Base-by-base conservation (phyloP, 2,888 invertebrate genomes). In the Ochlodes sylvanus region DNA sequence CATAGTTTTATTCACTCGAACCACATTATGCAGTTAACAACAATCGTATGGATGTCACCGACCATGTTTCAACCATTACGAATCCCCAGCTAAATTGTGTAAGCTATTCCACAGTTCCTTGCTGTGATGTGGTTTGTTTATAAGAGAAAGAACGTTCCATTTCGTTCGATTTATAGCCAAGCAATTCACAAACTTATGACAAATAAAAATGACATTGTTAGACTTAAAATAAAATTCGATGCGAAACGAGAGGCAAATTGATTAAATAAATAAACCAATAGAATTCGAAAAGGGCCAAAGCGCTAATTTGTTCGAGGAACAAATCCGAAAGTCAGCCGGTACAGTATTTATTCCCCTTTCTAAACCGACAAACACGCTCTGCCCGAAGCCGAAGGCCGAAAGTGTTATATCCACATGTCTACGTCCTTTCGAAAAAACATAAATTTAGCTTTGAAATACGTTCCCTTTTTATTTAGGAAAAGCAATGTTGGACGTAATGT, bases 361-460 rank as follows among this genome's bases (percentile, higher is more conserved):
- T 71, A 69, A 72, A 70, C 71, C 72, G 70, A 74, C 71, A 72
- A 75, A 71, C 70, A 70, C 63, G 73, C 71, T 68, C 72, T 70
- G 73, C 64, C 72, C 75, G 73, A 75, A 71, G 75, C 72, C 74
- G 73, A 75, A 71, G 75, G 73, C 74, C 76, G 72, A 69, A 50
- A 63, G 69, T 63, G 71, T 71, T 71, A 76, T 77, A 75, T 77
- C 73, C 75, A 76, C 77, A 73, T 73, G 55, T 61, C 50, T 69
- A 70, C 72, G 72, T 74, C 74, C 74, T 75, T 75, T 73, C 69
- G 73, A 74, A 71, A 75, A 76, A 70, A 75, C 77, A 77, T 77
- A 77, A 77, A 77, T 77, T 73, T 72, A 66, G 67, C 71, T 68
- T 64, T 68, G 62, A 72, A 60, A 60, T 54, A 17, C 27, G 41